Percentiles rank a stretch among this genome's conserved stretches.
Conservation (phyloP, 2,888 invertebrate genomes). For the Torymus texanus region DNA sequence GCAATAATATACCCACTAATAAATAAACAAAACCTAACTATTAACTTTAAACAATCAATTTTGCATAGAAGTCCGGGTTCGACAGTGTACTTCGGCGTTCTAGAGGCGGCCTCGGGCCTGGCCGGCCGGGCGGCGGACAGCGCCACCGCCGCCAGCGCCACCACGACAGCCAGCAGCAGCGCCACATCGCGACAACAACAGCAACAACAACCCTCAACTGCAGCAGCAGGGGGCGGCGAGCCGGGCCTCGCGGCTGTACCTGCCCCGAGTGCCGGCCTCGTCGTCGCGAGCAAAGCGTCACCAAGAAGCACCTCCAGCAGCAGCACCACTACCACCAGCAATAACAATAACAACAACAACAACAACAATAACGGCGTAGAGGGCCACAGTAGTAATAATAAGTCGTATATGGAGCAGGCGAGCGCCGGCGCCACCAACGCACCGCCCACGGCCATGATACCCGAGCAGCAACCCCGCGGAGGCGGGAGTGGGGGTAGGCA, state of each 20-base stretch:
- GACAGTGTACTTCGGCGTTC: constrained; percentile 69
- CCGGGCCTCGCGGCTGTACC: not conserved
- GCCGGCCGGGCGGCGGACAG: constrained; percentile 50
- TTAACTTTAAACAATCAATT: no score
- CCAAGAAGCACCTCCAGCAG: constrained; percentile 3
- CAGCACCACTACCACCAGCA: constrained; percentile 56
- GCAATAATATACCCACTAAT: no score
- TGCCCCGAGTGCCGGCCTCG: constrained; percentile 18
- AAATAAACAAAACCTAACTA: no score
- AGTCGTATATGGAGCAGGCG: constrained; percentile 24
- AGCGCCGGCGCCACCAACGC: not conserved
- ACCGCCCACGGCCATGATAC: constrained; percentile 15
- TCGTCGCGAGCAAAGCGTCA: constrained; percentile 18
- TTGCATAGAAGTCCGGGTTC: constrained; percentile 67
- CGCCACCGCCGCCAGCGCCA: not conserved
- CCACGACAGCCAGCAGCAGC: not conserved
- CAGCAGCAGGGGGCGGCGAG: constrained; percentile 26
- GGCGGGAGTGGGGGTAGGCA: constrained; percentile 57
- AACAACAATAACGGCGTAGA: constrained; percentile 45
- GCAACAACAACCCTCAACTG: not conserved
- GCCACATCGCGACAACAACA: no score
- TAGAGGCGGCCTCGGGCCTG: constrained; percentile 59
- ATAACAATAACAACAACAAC: constrained; percentile 61
- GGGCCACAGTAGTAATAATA: constrained; percentile 2
- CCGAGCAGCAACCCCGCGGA: constrained; percentile 48